These are phyloP conservation scores for Ganaspis brasiliensis DNA, from an alignment of 2,888 invertebrate genomes.

Conservation along the genomic window DNA sequence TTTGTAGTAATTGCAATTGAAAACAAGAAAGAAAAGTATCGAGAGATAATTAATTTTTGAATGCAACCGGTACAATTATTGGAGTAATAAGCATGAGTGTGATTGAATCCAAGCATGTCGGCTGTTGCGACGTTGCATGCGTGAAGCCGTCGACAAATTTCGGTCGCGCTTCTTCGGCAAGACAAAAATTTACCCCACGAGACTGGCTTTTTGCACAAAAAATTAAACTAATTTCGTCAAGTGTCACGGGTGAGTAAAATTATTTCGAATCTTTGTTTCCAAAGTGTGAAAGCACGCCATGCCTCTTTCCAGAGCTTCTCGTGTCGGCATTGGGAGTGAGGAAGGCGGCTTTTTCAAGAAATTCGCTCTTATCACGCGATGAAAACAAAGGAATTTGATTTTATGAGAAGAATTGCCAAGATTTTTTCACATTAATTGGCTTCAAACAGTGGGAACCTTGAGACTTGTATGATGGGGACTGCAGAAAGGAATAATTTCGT, in stretches of 20 bases:
- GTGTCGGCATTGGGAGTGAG: conserved; percentile 21
- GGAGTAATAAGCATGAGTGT: neutral
- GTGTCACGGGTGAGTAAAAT: conserved; percentile 9
- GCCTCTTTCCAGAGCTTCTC: conserved; percentile 31
- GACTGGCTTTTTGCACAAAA: conserved; percentile 22
- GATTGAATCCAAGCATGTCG: conserved; percentile 7
- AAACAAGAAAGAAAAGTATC: neutral
- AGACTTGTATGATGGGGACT: neutral
- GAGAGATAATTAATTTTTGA: neutral
- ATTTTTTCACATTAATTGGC: neutral
- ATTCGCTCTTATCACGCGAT: conserved; percentile 27
- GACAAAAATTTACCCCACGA: conserved; percentile 21
- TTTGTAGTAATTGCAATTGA: no score
- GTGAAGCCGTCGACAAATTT: conserved; percentile 36
- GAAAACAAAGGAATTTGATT: neutral
- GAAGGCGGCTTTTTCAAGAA: conserved; percentile 28
- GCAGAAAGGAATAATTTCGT: neutral
- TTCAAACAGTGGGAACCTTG: neutral
- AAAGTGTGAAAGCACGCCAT: conserved; percentile 33
- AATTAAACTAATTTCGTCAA: neutral
- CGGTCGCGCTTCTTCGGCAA: neutral
- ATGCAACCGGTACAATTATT: conserved; percentile 31
- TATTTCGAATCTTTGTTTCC: conserved; percentile 20
- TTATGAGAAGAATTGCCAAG: neutral
- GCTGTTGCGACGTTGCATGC: conserved; percentile 44